Evolutionary conservation across 1,140 invertebrate species (phyloP), one percentile per base, ranked within the genome.

Genomic region (Calephelis nemesis): DNA sequence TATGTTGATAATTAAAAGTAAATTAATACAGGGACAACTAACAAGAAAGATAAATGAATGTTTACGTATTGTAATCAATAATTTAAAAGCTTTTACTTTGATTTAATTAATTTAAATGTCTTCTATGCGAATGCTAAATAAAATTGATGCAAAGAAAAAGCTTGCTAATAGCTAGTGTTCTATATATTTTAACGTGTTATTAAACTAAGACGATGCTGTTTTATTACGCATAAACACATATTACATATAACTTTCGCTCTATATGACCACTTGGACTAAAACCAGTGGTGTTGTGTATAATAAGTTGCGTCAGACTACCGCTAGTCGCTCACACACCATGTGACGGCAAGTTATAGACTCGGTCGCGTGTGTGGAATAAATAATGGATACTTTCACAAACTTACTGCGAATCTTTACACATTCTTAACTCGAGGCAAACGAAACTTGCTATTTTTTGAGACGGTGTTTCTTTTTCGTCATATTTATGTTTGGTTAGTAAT

Each of bases 241-340:
- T 65, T 65, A 65, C 42, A 50, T 42, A 52, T 39, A 52, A 84
- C 85, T 88, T 88, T 88, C 85, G 85, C 84, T 76, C 63, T 70
- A 65, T 54, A 69, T 8, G 15, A 52, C 50, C 9, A 52, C 15
- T 19, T 15, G 15, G 50, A 15, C 50, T 52, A 52, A 52, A 52
- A 52, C 50, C 50, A 52, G 68, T 65, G 72, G 74, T 72, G 81
- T 85, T 83, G 78, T 82, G 76, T 85, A 82, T 85, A 88, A 86
- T 88, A 84, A 81, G 84, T 90, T 88, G 81, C 88, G 85, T 90
- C 86, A 88, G 74, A 83, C 62, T 82, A 80, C 82, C 81, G 82
- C 80, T 87, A 30, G 30, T 30, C 30, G 30, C 30, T 30, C 30
- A 87, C 77, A 79, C 82, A 74, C 64, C 68, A 68, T 74, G 72